These are phyloP conservation scores for Ecliptopera silaceata DNA, from an alignment of 2,888 invertebrate genomes.

Conservation along the genomic window DNA sequence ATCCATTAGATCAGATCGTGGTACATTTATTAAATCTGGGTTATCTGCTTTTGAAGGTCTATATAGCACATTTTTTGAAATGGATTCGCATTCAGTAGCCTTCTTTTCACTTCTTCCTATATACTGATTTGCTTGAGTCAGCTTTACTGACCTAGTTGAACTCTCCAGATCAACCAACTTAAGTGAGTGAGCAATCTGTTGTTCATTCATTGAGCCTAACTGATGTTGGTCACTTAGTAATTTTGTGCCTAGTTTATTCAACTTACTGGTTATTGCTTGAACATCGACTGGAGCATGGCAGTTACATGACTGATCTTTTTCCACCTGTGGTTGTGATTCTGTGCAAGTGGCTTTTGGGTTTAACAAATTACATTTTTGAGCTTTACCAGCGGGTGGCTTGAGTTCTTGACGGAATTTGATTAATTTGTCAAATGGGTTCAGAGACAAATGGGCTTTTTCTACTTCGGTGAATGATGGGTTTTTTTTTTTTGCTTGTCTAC, in stretches of 20 bases:
- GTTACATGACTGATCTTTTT: not conserved
- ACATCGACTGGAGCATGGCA: not conserved
- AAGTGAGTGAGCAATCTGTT: not conserved
- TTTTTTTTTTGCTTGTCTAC: not conserved
- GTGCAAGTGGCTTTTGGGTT: not conserved
- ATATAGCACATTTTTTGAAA: conserved; percentile 7
- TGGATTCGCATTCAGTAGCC: conserved; percentile 9
- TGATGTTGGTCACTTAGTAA: not conserved
- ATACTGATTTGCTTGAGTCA: not conserved
- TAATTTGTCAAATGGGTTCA: conserved; percentile 9
- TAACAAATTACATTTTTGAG: not conserved
- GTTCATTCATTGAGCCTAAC: not conserved
- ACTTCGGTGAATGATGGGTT: conserved; percentile 13
- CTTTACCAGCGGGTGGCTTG: not conserved
- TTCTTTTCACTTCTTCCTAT: not conserved
- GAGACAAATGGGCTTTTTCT: conserved; percentile 7
- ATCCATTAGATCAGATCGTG: not conserved
- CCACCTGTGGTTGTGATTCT: not conserved
- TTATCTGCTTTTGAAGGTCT: not conserved
- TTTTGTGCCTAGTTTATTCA: conserved; percentile 9
- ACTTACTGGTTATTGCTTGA: not conserved
- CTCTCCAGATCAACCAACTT: not conserved
- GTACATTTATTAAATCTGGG: not conserved
- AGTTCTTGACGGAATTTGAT: conserved; percentile 5
- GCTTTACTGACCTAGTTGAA: not conserved